Evolutionary conservation across 2,888 invertebrate genomes (phyloP).

Genomic region (Philonicus albiceps): DNA sequence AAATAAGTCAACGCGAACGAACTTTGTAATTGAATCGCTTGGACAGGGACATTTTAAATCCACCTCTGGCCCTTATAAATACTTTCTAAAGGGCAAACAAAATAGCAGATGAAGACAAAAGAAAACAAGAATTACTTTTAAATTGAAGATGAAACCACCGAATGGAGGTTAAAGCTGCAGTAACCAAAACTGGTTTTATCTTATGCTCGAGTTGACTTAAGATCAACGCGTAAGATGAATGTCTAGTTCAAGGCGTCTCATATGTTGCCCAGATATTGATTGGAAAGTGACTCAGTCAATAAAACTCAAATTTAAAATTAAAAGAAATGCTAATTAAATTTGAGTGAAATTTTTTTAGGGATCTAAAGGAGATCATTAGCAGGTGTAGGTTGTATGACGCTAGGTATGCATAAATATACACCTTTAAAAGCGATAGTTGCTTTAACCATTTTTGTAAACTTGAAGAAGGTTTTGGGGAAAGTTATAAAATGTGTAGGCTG

Average conservation of each 20-base stretch:
- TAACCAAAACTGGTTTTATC: background rate
- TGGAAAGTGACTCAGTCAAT: background rate
- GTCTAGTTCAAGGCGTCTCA: background rate
- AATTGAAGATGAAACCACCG: background rate
- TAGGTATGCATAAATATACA: background rate
- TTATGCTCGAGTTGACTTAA: background rate
- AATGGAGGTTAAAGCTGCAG: background rate
- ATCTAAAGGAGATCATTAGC: background rate
- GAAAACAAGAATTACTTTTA: background rate
- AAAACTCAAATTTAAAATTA: background rate
- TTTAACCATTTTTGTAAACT: background rate
- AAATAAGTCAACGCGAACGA: slow-evolving; percentile 11
- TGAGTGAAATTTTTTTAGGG: background rate
- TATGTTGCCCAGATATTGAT: background rate
- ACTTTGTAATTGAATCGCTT: background rate
- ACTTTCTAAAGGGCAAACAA: background rate
- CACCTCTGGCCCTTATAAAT: background rate
- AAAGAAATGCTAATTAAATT: background rate
- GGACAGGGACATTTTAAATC: background rate
- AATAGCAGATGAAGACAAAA: background rate
- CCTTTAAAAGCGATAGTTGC: background rate
- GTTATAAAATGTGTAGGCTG: background rate
- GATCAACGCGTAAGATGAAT: background rate
- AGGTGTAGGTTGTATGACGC: background rate
- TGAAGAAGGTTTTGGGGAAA: background rate